Base-by-base conservation (phyloP, 2,888 invertebrate genomes). In the Anaspis maculata region DNA sequence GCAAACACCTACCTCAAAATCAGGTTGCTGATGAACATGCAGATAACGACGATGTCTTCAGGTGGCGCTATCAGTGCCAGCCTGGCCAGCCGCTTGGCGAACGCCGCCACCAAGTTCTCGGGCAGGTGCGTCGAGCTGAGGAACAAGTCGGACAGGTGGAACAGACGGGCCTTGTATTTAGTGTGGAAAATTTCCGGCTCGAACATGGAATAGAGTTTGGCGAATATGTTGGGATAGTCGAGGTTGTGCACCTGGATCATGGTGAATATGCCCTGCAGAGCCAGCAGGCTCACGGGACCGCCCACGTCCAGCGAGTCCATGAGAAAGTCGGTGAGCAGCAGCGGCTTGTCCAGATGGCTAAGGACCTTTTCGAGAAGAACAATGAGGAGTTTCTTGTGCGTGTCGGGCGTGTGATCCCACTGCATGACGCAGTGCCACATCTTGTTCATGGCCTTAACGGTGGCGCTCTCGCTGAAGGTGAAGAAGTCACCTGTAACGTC, bases 51-150 rank as follows among this genome's bases (percentile, higher is more conserved):
- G 26, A 84, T 77, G 59, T 88, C 85, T 41, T 83, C 81, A 0
- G 88, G 77, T 2, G 88, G 83, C 3, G 94, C 91, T 13, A 83
- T 72, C 34, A 96, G 69, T 11, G 87, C 79, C 39, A 97, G 69
- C 3, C 95, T 76, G 0, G 90, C 79, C 42, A 95, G 64, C 23
- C 88, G 79, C 67, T 97, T 97, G 2, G 82, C 83, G 64, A 96
- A 97, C 2, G 95, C 90, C 0, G 94, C 95, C 4, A 94, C 89
- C 48, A 96, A 64, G 45, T 81, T 78, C 54, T 90, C 88, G 0
- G 96, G 91, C 41, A 97, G 69, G 69, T 96, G 92, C 79, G 90
- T 88, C 26, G 96, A 97, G 38, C 86, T 84, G 13, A 97, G 72
- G 65, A 97, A 96, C 41, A 91, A 73, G 59, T 96, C 89, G 0